Evolutionary conservation across 2,888 invertebrate genomes (phyloP).

Genomic region (Bellardia bayeri): DNA sequence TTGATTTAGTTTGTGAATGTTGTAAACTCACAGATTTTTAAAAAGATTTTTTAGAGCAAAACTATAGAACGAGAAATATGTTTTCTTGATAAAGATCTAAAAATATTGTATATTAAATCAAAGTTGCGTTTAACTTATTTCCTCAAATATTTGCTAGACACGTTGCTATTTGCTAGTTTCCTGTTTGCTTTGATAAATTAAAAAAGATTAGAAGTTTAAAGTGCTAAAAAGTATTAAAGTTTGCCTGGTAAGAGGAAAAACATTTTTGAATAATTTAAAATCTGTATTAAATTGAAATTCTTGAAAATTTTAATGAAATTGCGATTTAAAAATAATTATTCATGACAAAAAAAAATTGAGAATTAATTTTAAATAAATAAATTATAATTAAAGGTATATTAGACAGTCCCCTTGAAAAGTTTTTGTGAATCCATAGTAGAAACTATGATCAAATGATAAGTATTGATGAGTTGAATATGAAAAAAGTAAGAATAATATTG

Average conservation of each 20-base stretch:
- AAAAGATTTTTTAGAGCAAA: neutral
- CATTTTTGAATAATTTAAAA: too few relatives aligned
- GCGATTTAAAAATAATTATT: too few relatives aligned
- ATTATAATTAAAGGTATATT: too few relatives aligned
- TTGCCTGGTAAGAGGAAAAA: too few relatives aligned
- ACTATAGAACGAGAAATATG: neutral
- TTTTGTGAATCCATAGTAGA: too few relatives aligned
- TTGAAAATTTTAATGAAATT: too few relatives aligned
- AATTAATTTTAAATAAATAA: too few relatives aligned
- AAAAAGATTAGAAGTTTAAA: neutral
- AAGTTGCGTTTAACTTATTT: neutral
- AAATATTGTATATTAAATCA: constrained; percentile 44
- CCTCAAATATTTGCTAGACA: constrained; percentile 2
- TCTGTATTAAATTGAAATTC: neutral
- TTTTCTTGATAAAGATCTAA: constrained; percentile 44
- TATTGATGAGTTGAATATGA: too few relatives aligned
- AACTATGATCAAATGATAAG: too few relatives aligned
- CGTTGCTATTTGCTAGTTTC: neutral
- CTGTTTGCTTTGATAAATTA: neutral
- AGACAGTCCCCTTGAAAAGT: too few relatives aligned
- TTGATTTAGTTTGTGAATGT: neutral
- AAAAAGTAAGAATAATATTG: too few relatives aligned
- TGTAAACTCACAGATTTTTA: neutral
- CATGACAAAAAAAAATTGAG: too few relatives aligned
- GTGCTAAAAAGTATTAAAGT: neutral